A percentile compares a stretch with the other conserved stretches of the same genome.
Conservation (phyloP, 2,113 vertebrate genomes). For the Pterocles burchelli region DNA sequence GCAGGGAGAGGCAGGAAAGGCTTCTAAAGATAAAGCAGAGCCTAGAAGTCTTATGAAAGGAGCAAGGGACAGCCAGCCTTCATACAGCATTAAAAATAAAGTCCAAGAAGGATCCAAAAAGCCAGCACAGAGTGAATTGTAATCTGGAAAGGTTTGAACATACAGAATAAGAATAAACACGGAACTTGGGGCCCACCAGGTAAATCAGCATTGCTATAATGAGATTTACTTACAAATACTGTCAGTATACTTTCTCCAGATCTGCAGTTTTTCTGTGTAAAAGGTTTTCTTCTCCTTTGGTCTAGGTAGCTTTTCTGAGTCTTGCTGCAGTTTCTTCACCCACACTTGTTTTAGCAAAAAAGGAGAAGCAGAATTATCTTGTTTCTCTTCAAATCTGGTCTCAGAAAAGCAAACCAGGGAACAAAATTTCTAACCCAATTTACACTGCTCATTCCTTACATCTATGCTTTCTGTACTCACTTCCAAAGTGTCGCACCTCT, state of each 20-base stretch:
- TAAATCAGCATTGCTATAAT: fast-evolving
- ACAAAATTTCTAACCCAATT: neutral
- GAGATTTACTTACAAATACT: neutral
- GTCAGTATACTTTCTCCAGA: neutral
- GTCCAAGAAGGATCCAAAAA: neutral
- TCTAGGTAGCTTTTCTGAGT: neutral
- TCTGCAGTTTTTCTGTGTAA: neutral
- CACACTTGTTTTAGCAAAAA: neutral
- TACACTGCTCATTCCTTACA: neutral
- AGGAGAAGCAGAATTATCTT: neutral
- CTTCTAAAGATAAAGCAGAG: neutral
- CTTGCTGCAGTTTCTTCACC: neutral
- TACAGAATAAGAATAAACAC: neutral
- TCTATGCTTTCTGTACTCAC: fast-evolving
- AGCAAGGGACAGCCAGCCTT: neutral
- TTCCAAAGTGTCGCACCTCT: neutral
- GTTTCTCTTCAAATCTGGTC: neutral
- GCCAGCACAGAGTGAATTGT: neutral
- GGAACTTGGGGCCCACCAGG: neutral
- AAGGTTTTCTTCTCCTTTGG: neutral
- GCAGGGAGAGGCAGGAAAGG: neutral
- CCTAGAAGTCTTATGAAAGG: neutral
- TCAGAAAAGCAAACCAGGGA: neutral
- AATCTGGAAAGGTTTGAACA: neutral
- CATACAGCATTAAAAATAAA: neutral